A percentile compares a stretch with the other conserved stretches of the same genome.
These are phyloP conservation scores for Onychomys torridus DNA, from an alignment of 2,797 vertebrate genomes.

Conservation along the genomic window DNA sequence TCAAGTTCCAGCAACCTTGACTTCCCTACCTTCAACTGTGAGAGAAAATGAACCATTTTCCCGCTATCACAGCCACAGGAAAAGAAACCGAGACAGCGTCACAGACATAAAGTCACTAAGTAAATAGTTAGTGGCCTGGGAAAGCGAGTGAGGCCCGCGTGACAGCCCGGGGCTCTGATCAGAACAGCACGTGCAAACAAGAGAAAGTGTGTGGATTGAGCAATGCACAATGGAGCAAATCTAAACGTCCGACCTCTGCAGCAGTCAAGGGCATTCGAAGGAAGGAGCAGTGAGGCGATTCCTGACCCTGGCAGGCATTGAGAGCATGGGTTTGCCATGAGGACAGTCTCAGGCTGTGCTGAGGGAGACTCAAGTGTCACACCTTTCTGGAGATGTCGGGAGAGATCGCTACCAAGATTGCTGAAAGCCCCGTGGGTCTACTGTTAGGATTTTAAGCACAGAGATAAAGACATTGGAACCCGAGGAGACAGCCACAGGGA, in stretches of 20 bases:
- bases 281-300: background rate
- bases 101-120: slow-evolving; percentile 40
- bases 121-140: background rate
- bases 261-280: background rate
- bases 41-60: background rate
- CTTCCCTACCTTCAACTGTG: background rate
- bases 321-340: background rate
- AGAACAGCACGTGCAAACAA: background rate
- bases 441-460: background rate
- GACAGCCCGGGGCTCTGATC: background rate
- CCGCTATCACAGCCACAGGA: background rate
- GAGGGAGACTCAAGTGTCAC: background rate
- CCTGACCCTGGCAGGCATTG: background rate
- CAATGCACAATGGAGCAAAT: background rate
- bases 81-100: background rate
- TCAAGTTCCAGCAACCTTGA: background rate
- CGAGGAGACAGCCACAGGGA: background rate
- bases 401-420: background rate
- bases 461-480: background rate
- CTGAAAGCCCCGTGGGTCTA: slow-evolving; percentile 6
- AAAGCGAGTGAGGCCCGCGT: background rate
- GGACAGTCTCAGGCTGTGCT: background rate
- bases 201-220: background rate
- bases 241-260: background rate
- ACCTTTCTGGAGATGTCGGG: background rate